These are phyloP conservation scores for Mastigias papua DNA, from an alignment of 30 jellyfish, hydroid and myxozoan species.

Conservation along the genomic window DNA sequence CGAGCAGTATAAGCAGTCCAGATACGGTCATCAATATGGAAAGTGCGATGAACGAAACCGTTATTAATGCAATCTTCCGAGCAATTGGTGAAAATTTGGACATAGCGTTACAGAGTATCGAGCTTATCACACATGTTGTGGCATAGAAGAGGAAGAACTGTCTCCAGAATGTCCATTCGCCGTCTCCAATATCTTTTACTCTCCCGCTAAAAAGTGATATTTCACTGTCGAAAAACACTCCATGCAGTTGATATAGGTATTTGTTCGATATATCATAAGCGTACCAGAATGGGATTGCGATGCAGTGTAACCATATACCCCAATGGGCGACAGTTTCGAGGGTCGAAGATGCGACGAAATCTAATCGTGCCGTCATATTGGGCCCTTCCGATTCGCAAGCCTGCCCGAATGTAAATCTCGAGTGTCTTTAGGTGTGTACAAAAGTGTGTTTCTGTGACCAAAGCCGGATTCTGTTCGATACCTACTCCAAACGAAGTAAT, in stretches of 20 bases:
- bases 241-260: constrained; percentile 54
- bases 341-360: constrained; percentile 40
- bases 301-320: constrained; percentile 73
- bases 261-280: constrained; percentile 55
- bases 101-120: constrained; percentile 35
- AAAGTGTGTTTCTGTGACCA: too few relatives aligned
- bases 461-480: too few relatives aligned
- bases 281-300: constrained; percentile 65
- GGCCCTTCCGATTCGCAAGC: background rate
- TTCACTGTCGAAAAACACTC: constrained; percentile 61
- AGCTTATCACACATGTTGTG: constrained; percentile 36
- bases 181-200: constrained; percentile 60
- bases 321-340: constrained; percentile 58
- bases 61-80: constrained; percentile 64
- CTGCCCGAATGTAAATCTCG: background rate
- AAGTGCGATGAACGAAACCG: constrained; percentile 65
- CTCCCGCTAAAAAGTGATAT: constrained; percentile 59
- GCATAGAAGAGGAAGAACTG: constrained; percentile 56
- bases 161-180: constrained; percentile 86
- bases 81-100: constrained; percentile 35
- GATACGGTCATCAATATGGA: constrained; percentile 36
- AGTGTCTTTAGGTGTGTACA: too few relatives aligned
- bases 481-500: too few relatives aligned
- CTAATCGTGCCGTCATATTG: constrained; percentile 64
- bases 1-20: constrained; percentile 40